A percentile compares a stretch with the other conserved stretches of the same genome.
These are phyloP conservation scores for Coregonus ussuriensis DNA, from an alignment of 2,797 vertebrate species.

Conservation along the genomic window DNA sequence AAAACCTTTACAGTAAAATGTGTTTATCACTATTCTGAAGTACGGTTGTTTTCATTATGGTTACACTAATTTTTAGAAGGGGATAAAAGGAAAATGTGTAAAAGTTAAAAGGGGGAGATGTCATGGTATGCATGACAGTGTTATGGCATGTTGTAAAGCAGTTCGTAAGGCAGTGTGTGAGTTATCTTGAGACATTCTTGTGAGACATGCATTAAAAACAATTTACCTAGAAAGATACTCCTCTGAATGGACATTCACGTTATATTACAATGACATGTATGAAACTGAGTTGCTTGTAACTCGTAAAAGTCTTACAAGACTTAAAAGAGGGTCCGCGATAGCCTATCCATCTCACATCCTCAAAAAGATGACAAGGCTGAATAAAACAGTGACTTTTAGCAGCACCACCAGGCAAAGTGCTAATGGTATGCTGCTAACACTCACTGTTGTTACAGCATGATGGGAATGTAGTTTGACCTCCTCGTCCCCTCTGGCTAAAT, in stretches of 20 bases:
- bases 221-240: background rate
- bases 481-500: constrained; percentile 37
- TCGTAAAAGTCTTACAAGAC: background rate
- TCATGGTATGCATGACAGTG: background rate
- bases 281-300: background rate
- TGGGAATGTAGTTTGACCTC: constrained; percentile 17
- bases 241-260: background rate
- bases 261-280: background rate
- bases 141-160: background rate
- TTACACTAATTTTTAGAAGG: background rate
- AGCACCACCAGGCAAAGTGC: background rate
- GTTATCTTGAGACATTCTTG: no score
- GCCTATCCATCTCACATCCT: background rate
- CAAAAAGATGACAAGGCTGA: background rate
- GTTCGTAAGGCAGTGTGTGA: no score
- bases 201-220: no score
- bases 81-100: background rate
- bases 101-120: background rate
- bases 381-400: background rate
- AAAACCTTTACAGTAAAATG: background rate
- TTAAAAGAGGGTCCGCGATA: background rate
- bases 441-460: constrained; percentile 16
- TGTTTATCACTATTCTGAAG: background rate
- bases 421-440: background rate
- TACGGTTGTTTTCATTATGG: background rate